These are phyloP conservation scores for Ptyas mucosa DNA, from an alignment of 2,113 vertebrate species.

Conservation along the genomic window DNA sequence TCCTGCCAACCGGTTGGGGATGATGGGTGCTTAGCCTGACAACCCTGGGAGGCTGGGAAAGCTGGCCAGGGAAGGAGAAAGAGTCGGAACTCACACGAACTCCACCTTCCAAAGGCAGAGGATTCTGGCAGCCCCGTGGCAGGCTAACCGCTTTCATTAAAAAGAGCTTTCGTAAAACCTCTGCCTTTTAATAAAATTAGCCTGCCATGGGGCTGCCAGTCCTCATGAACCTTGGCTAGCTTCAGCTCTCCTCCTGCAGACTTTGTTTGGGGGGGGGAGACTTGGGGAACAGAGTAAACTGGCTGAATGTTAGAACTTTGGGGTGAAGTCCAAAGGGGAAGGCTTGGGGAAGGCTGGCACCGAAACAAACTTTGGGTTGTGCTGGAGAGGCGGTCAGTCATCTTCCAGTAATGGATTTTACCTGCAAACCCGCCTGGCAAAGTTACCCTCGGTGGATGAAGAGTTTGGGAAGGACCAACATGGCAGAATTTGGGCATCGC, in stretches of 20 bases:
- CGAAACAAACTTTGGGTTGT: not conserved
- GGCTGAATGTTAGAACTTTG: not conserved
- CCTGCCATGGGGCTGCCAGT: not conserved
- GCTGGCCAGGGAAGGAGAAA: not conserved
- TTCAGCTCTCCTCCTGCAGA: not conserved
- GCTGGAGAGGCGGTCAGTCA: not conserved
- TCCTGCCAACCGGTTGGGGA: not conserved
- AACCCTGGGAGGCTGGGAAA: not conserved
- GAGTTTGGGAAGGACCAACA: not conserved
- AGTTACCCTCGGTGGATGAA: not conserved
- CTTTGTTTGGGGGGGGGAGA: not conserved
- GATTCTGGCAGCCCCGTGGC: not conserved
- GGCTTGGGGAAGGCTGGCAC: not conserved
- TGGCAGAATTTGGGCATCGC: not conserved
- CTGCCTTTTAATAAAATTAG: not conserved
- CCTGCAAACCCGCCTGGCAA: not conserved
- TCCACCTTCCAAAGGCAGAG: not conserved
- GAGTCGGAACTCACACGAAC: not conserved
- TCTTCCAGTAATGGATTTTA: not conserved
- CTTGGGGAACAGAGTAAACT: not conserved
- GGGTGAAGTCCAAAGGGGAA: not conserved
- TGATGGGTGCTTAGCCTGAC: not conserved
- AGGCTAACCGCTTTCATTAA: not conserved
- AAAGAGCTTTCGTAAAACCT: not conserved
- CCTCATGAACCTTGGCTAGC: not conserved